These are phyloP conservation scores for Leucoma salicis DNA, from an alignment of 2,888 invertebrate species.

Conservation along the genomic window DNA sequence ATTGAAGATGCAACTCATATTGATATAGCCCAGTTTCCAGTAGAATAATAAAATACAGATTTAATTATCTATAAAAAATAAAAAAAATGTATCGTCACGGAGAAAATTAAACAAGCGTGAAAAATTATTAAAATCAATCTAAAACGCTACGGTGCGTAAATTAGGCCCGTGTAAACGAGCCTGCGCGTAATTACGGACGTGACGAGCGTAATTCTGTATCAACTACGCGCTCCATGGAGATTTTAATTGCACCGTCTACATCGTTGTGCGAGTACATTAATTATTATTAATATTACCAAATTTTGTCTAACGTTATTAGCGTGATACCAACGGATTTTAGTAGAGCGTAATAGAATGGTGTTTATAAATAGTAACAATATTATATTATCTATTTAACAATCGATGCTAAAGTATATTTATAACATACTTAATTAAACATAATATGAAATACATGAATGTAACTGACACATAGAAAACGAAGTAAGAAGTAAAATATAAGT, in stretches of 20 bases:
- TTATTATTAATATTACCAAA: slow-evolving; percentile 40
- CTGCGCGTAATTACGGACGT: slow-evolving; percentile 48
- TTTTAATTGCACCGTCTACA: slow-evolving; percentile 53
- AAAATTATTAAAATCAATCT: slow-evolving; percentile 22
- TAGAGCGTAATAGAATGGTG: background rate
- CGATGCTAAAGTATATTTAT: no score
- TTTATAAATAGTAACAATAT: no score
- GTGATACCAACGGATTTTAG: slow-evolving; percentile 1
- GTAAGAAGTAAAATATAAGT: no score
- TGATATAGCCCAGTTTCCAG: no score
- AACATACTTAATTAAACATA: no score
- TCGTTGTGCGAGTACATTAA: slow-evolving; percentile 40
- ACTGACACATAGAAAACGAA: no score
- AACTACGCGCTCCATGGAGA: slow-evolving; percentile 40
- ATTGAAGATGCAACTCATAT: no score
- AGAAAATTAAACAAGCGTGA: background rate
- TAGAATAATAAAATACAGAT: no score
- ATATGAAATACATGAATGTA: no score
- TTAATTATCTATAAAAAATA: no score
- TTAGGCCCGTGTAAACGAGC: slow-evolving; percentile 12
- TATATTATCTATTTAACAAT: no score
- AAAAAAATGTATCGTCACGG: no score
- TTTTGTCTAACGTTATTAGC: slow-evolving; percentile 28
- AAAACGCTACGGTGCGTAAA: slow-evolving; percentile 9
- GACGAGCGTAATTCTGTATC: slow-evolving; percentile 50